Base-by-base conservation (phyloP, 2,797 vertebrate species). In the Phataginus tetradactyla region DNA sequence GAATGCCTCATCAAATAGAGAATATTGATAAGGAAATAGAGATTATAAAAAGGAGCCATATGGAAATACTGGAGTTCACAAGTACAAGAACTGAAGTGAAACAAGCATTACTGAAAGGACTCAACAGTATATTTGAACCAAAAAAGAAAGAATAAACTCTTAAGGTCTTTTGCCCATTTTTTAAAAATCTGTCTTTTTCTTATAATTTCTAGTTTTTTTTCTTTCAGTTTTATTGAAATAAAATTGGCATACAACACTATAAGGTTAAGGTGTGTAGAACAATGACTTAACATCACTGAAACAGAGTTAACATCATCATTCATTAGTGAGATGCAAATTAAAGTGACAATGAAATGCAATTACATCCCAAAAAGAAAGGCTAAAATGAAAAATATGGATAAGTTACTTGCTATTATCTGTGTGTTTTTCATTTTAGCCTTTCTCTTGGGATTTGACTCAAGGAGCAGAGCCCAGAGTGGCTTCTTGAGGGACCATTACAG, bases 281-380 rank as follows among this genome's bases (percentile, higher is more conserved):
- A 45, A 45, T 45, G 2, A 45, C 45, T 45, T 45, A 45, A 45
- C 45, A 45, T 45, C 45, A 45, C 45, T 64, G 39, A 85, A 91
- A 29, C 37, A 15, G 49, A 15, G 57, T 61, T 14, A 94, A 42
- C 21, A 88, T 66, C 34, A 87, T 89, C 59, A 95, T 71, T 94
- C 20, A 71, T 71, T 4, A 75, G 11, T 86, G 45, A 97, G 86
- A 85, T 59, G 21, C n/a, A 85, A 85, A 88, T 81, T 80, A 66
- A 93, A 91, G 81, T 93, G 53, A 20, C n/a, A 59, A 7, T 61
- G 39, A 59, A 18, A 59, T 78, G 49, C 29, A 86, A n/a, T 79
- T 80, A 51, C 10, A 75, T 7, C 42, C 66, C 7, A n/a, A 91
- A 71, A 4, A 64, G n/a, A 68, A 81, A 72, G 34, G 32, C 32